phyloP scores from a whole-genome alignment of 2,888 invertebrate species.

The Orchestes rusci region DNA sequence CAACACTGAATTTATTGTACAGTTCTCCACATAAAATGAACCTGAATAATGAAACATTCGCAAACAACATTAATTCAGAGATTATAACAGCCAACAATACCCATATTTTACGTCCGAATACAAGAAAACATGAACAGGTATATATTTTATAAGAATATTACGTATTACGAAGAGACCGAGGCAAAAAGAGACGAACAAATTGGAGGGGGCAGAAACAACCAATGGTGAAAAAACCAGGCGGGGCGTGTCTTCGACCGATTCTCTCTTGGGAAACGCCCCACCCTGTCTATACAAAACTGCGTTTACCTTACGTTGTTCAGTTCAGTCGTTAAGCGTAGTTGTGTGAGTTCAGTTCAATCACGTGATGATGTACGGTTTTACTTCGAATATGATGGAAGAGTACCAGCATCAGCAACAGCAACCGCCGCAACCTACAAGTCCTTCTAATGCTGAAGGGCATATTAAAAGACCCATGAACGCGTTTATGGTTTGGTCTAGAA shows the following conservation, averaged over 20 bases:
- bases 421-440: constrained; percentile 27
- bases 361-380: constrained; percentile 34
- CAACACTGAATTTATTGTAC: constrained; percentile 16
- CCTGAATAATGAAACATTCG: constrained; percentile 21
- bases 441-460: constrained; percentile 54
- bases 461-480: constrained; percentile 98
- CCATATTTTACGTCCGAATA: constrained; percentile 21
- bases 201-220: constrained; percentile 34
- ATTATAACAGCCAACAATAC: constrained; percentile 22
- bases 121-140: constrained; percentile 33
- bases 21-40: constrained; percentile 17
- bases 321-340: constrained; percentile 29
- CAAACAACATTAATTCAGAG: constrained; percentile 23
- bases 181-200: constrained; percentile 21
- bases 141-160: constrained; percentile 33
- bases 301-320: constrained; percentile 28
- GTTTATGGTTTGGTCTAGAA: constrained; percentile 95
- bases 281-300: constrained; percentile 31
- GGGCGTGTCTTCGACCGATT: constrained; percentile 29
- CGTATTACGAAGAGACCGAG: constrained; percentile 24
- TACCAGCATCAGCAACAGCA: constrained; percentile 21
- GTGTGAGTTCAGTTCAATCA: not conserved
- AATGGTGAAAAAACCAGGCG: constrained; percentile 40
- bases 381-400: constrained; percentile 37
- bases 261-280: constrained; percentile 32